Evolutionary conservation across 35 echinoderm and acorn worm species (phyloP).

Genomic region (Anneissia japonica): DNA sequence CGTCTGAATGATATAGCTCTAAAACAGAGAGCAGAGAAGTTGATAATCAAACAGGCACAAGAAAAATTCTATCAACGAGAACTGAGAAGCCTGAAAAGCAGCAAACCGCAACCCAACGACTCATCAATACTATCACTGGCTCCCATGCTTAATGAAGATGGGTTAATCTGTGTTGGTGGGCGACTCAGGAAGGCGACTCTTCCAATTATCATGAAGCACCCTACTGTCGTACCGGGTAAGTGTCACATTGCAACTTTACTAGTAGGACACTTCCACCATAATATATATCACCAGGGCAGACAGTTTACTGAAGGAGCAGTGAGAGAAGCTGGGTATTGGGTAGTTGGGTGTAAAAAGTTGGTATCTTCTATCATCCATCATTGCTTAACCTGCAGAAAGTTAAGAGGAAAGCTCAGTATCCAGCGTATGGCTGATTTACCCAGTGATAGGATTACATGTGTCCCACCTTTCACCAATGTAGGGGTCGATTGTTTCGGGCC

Average conservation of each 20-base stretch:
- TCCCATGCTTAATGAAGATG: background rate
- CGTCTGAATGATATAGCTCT: too few relatives aligned
- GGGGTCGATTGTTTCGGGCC: slow-evolving; percentile 12
- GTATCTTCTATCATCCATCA: background rate
- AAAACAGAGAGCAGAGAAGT: background rate
- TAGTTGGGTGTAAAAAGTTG: background rate
- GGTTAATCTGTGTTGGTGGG: background rate
- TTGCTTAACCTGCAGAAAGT: background rate
- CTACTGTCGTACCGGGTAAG: background rate
- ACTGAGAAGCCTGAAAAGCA: too few relatives aligned
- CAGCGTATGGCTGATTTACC: too few relatives aligned
- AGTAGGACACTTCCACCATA: background rate
- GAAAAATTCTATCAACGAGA: background rate
- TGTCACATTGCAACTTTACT: background rate
- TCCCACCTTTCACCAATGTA: background rate
- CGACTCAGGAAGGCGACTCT: background rate
- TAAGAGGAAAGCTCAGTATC: background rate
- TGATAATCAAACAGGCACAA: background rate
- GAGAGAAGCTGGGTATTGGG: background rate
- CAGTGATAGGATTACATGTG: background rate
- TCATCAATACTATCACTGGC: background rate
- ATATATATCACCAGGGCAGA: background rate
- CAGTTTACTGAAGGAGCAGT: background rate
- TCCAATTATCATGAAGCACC: background rate
- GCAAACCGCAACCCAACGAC: background rate